Evolutionary conservation across 2,888 invertebrate genomes (phyloP), one percentile per base, ranked within the genome.

Genomic region (Druceiella hillmani): DNA sequence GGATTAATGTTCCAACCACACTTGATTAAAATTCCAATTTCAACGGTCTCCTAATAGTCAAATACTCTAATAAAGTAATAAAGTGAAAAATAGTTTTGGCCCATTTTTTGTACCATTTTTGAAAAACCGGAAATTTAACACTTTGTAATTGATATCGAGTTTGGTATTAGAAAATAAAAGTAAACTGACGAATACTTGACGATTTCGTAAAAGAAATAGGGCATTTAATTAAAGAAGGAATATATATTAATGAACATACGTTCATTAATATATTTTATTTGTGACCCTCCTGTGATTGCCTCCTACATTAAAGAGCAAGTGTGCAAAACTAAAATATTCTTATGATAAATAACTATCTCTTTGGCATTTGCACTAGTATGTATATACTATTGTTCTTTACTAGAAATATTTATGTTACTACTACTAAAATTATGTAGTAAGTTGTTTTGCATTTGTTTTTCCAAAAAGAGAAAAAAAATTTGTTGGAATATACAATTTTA

Each of bases 221-320:
- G 11, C 16, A 32, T 32, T 16, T 17, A 16, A 32, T 32, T 17
- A 10, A 32, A 32, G 17, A 30, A 10, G 30, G 5, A 30, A 30
- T 30, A 12, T 30, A 30, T 30, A 30, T 30, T 13, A 16, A 32
- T 5, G 20, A 15, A 10, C 11, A 10, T 17, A 32, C n/a, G 17
- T 13, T 9, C 10, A 36, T 33, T 38, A 13, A 38, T 36, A 36
- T 28, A 24, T 28, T 43, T 43, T 29, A 30, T 43, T 10, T 43
- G 43, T 14, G 39, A 43, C 30, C 39, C 39, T 26, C 38, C 41
- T 11, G 41, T 38, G 4, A 22, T 35, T 3, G 31, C 36, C 6
- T 17, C 17, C 17, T 32, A 32, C n/a, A n/a, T n/a, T n/a, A n/a
- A n/a, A n/a, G n/a, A n/a, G n/a, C n/a, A n/a, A n/a, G n/a, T n/a